These are phyloP conservation scores for Ischnura elegans DNA, from an alignment of 2,888 invertebrate genomes.

Conservation along the genomic window DNA sequence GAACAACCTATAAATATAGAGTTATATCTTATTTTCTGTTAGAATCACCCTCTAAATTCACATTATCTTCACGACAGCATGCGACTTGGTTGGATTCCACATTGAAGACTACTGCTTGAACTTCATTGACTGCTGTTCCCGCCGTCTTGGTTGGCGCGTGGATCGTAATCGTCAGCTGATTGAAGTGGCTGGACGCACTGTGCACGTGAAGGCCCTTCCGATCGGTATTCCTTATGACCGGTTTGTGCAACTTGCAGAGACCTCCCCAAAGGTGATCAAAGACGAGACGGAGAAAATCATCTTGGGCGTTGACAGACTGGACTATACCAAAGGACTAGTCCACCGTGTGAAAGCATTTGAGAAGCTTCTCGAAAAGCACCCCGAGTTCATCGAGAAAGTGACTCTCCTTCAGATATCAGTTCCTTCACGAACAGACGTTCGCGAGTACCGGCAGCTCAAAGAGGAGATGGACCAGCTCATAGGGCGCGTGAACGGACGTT, in stretches of 20 bases:
- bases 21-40: too few relatives aligned
- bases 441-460: slow-evolving; percentile 93
- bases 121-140: slow-evolving; percentile 94
- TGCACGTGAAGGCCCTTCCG: slow-evolving; percentile 90
- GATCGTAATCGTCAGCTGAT: slow-evolving; percentile 92
- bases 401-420: slow-evolving; percentile 91
- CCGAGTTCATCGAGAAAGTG: slow-evolving; percentile 90
- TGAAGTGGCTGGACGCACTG: slow-evolving; percentile 92
- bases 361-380: slow-evolving; percentile 88
- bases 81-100: slow-evolving; percentile 96
- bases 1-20: too few relatives aligned
- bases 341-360: slow-evolving; percentile 92
- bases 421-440: slow-evolving; percentile 93
- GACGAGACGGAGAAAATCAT: slow-evolving; percentile 84
- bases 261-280: slow-evolving; percentile 74
- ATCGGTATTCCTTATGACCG: slow-evolving; percentile 94
- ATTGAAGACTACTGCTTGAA: slow-evolving; percentile 94
- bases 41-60: not conserved
- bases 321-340: slow-evolving; percentile 94
- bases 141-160: slow-evolving; percentile 91
- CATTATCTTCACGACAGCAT: slow-evolving; percentile 80
- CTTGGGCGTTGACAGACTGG: slow-evolving; percentile 92
- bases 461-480: slow-evolving; percentile 95
- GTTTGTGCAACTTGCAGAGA: slow-evolving; percentile 89
- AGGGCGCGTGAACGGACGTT: slow-evolving; percentile 92